A percentile compares a stretch with the other conserved stretches of the same genome.
Conservation (phyloP, 1,140 invertebrate species). For the Drosophila saltans region DNA sequence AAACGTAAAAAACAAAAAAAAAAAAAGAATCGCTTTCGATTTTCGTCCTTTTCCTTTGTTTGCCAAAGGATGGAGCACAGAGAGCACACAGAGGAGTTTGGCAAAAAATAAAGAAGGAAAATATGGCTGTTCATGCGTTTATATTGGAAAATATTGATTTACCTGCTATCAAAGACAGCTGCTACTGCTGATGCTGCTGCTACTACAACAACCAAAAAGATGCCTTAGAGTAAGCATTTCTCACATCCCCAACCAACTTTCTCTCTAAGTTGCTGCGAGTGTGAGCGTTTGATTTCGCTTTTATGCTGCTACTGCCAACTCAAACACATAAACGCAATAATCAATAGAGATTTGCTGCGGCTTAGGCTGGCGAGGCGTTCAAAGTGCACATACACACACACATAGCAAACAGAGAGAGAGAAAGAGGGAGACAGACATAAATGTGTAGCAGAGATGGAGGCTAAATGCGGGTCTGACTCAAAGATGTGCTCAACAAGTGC, state of each 20-base stretch:
- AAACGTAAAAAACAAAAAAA: conserved; percentile 1
- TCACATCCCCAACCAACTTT: background rate
- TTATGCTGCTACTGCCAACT: conserved; percentile 51
- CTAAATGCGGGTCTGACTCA: conserved; percentile 16
- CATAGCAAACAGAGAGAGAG: background rate
- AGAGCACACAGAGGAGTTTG: conserved; percentile 33
- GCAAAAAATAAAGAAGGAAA: conserved; percentile 22
- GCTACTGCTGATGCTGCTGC: conserved; percentile 53
- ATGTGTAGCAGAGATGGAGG: background rate
- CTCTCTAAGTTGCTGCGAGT: background rate
- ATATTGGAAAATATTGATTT: conserved; percentile 81
- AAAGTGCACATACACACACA: conserved; percentile 1
- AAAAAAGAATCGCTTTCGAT: conserved; percentile 42
- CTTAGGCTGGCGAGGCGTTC: conserved; percentile 35
- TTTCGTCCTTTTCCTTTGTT: conserved; percentile 45
- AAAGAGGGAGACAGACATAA: background rate
- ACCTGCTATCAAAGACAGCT: conserved; percentile 77
- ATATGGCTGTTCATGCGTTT: conserved; percentile 66
- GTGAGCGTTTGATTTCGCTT: conserved; percentile 28
- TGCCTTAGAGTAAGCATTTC: conserved; percentile 35
- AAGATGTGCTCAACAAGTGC: conserved; percentile 69
- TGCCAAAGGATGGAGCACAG: conserved; percentile 21
- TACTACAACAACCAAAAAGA: conserved; percentile 10
- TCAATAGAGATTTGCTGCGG: conserved; percentile 69
- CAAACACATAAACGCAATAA: conserved; percentile 71